Base-by-base conservation (phyloP, 2,113 vertebrate genomes). In the Colinus virginianus region DNA sequence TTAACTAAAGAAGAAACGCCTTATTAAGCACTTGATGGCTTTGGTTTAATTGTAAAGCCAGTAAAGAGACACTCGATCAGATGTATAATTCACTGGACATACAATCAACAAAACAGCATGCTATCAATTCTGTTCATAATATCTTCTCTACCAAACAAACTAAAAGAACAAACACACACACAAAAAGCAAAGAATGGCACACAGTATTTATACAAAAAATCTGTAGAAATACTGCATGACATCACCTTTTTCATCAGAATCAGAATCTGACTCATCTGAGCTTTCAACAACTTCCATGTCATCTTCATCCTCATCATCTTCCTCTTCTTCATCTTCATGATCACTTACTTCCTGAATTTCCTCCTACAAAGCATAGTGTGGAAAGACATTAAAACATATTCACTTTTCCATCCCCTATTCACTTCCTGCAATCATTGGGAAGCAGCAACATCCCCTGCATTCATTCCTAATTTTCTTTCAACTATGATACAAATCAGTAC, bases 231-330 rank as follows among this genome's bases (percentile, higher is more conserved):
- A 34, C 28, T 79, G 21, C 53, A 75, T 78, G 42, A 42, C 74
- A 26, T 78, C 46, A 99, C 99, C 99, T 98, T 99, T 99, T 94
- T 99, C 99, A 61, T 99, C 99, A 77, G 98, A 98, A 55, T 99
- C 99, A 1, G 98, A 98, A 96, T 99, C 99, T 0, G 99, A 99
- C 42, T 99, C 99, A 40, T 99, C 99, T 18, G 99, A 99, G 40
- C 98, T 99, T 88, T 99, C 99, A 2, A 98, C 99, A 71, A 93
- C 98, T 48, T 98, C 99, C 69, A 98, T 95, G 58, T 99, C 98
- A 63, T 98, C 98, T 32, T 99, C 98, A 21, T 99, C 99, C 16
- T 99, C 99, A 1, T 99, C 99, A 21, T 98, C 99, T 1, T 99
- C 99, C 1, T 98, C 98, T 3, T 99, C 99, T 8, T 97, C 99